phyloP scores from a whole-genome alignment of 2,888 invertebrate species.

The Belgica antarctica region DNA sequence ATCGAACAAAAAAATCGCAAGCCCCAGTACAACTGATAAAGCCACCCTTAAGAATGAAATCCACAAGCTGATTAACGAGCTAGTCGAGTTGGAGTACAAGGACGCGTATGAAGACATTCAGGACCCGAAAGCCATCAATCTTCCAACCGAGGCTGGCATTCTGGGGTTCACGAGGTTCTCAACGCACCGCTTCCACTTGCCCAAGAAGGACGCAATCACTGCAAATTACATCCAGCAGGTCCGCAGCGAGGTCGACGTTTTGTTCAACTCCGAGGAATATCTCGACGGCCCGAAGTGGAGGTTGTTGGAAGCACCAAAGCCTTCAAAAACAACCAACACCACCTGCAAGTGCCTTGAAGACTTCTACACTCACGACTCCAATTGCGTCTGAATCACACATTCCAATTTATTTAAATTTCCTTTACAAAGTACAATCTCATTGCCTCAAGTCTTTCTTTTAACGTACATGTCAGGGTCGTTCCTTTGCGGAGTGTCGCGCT shows the following conservation, averaged over 20 bases:
- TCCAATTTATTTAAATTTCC: background rate
- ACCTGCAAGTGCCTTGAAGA: conserved; percentile 11
- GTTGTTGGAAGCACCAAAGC: background rate
- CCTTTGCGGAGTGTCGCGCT: background rate
- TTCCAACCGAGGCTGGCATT: background rate
- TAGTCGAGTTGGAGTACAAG: conserved; percentile 10
- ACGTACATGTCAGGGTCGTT: background rate
- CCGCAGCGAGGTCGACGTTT: background rate
- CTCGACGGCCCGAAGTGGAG: background rate
- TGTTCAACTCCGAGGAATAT: background rate
- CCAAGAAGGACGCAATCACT: background rate
- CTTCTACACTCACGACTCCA: conserved; percentile 5
- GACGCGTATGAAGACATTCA: background rate
- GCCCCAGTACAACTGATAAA: too few species aligned
- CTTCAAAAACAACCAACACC: background rate
- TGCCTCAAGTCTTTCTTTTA: background rate
- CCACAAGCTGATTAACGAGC: background rate
- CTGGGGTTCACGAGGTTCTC: background rate
- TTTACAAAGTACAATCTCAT: conserved; percentile 12
- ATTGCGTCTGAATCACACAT: conserved; percentile 9
- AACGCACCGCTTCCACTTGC: background rate
- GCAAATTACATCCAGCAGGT: background rate
- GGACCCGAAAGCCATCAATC: too few species aligned
- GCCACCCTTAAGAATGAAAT: background rate
- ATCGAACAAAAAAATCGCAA: background rate